Evolutionary conservation across 2,888 invertebrate genomes (phyloP).

Genomic region (Chrysopilus asiliformis): DNA sequence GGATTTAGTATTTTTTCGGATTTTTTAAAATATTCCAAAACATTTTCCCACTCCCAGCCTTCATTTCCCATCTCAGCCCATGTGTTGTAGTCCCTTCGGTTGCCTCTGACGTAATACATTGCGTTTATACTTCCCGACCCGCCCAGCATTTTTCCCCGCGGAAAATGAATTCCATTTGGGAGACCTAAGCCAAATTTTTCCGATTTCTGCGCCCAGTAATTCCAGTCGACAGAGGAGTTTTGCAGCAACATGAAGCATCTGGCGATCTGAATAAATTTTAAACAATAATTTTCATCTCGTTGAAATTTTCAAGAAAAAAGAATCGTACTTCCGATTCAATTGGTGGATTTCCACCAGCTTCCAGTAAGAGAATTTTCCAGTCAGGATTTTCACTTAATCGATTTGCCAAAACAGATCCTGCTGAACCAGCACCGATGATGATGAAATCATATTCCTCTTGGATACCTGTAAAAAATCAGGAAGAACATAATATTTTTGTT

Average conservation of each 20-base stretch:
- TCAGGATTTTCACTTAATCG: constrained; percentile 63
- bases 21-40: constrained; percentile 68
- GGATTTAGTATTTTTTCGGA: constrained; percentile 44
- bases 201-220: constrained; percentile 82
- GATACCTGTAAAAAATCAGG: constrained; percentile 15
- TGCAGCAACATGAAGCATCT: constrained; percentile 39
- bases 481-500: no score
- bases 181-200: constrained; percentile 65
- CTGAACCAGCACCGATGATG: constrained; percentile 39
- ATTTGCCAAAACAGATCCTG: constrained; percentile 63
- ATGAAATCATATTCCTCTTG: constrained; percentile 36
- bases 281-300: no score
- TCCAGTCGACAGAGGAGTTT: constrained; percentile 78
- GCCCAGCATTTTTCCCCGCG: constrained; percentile 49
- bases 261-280: no score
- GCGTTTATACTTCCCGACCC: constrained; percentile 50
- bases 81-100: constrained; percentile 46
- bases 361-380: constrained; percentile 68
- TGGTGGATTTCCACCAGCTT: constrained; percentile 54
- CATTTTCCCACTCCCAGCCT: constrained; percentile 61
- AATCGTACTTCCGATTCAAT: not conserved
- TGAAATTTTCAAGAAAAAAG: no score
- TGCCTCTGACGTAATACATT: constrained; percentile 51
- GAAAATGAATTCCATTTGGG: constrained; percentile 13
- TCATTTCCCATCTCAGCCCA: constrained; percentile 47